phyloP scores from a whole-genome alignment of 2,888 invertebrate species.

The Poecilobothrus nobilitatus region DNA sequence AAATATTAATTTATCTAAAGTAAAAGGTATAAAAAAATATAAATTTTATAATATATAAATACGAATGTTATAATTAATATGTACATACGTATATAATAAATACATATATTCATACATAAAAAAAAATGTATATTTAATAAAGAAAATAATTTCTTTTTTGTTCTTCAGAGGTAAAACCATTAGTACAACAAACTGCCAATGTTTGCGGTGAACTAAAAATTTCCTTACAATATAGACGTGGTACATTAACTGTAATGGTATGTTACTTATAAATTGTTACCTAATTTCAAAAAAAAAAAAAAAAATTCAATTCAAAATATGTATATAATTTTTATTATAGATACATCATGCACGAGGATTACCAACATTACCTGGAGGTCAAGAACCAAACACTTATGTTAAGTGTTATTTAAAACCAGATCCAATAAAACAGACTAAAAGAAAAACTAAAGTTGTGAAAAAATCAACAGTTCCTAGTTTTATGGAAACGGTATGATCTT shows the following conservation, averaged over 20 bases:
- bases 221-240: constrained; percentile 66
- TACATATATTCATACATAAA: not conserved
- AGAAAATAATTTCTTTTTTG: too few relatives aligned
- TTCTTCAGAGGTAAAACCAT: constrained; percentile 34
- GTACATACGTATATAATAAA: not conserved
- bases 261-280: constrained; percentile 14
- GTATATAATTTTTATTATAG: constrained; percentile 22
- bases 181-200: constrained; percentile 38
- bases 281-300: not conserved
- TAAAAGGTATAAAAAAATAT: constrained; percentile 53
- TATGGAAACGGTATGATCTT: constrained; percentile 81
- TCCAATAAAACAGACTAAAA: constrained; percentile 81
- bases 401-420: constrained; percentile 91
- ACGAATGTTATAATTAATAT: not conserved
- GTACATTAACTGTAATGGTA: constrained; percentile 70
- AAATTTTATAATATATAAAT: not conserved
- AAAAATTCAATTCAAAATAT: not conserved
- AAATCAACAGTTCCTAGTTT: constrained; percentile 93
- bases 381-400: constrained; percentile 83
- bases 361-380: constrained; percentile 65
- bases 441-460: constrained; percentile 89
- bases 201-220: constrained; percentile 68
- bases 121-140: not conserved
- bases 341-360: constrained; percentile 84
- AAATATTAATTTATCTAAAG: constrained; percentile 67